Evolutionary conservation across 2,797 vertebrate genomes (phyloP).

Genomic region (Okamejei kenojei): DNA sequence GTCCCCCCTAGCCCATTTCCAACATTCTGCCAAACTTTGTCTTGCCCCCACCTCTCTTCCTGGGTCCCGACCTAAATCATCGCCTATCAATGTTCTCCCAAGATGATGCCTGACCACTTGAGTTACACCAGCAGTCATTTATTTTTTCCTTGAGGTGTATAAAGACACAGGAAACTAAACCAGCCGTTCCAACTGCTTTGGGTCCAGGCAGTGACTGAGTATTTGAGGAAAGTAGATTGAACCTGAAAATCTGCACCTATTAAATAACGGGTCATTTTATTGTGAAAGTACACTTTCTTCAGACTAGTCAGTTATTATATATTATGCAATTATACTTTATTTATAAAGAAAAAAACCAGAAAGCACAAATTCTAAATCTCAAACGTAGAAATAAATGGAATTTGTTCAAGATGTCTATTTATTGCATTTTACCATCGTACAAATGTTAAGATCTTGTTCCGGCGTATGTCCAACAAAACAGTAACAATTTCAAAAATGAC

Average conservation of each 20-base stretch:
- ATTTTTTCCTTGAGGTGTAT: not conserved
- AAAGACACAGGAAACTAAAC: not conserved
- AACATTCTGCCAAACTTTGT: too few species aligned
- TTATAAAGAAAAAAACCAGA: not conserved
- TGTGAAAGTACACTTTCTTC: not conserved
- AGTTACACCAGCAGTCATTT: too few species aligned
- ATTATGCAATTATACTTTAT: too few species aligned
- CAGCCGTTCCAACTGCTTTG: not conserved
- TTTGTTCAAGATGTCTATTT: conserved; percentile 19
- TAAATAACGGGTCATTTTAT: not conserved
- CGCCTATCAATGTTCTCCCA: too few species aligned
- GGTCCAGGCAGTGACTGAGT: not conserved
- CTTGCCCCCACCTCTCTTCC: too few species aligned
- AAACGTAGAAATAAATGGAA: not conserved
- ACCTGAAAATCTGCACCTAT: not conserved
- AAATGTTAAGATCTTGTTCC: not conserved
- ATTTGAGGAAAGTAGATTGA: not conserved
- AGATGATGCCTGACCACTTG: too few species aligned
- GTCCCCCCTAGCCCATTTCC: too few species aligned
- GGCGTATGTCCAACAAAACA: not conserved
- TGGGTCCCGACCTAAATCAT: too few species aligned
- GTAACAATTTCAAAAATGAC: not conserved
- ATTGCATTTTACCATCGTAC: not conserved
- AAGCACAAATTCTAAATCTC: not conserved
- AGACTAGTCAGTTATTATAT: not conserved